Evolutionary conservation across 2,888 invertebrate species (phyloP), one percentile per base, ranked within the genome.

Genomic region (Drepana falcataria): DNA sequence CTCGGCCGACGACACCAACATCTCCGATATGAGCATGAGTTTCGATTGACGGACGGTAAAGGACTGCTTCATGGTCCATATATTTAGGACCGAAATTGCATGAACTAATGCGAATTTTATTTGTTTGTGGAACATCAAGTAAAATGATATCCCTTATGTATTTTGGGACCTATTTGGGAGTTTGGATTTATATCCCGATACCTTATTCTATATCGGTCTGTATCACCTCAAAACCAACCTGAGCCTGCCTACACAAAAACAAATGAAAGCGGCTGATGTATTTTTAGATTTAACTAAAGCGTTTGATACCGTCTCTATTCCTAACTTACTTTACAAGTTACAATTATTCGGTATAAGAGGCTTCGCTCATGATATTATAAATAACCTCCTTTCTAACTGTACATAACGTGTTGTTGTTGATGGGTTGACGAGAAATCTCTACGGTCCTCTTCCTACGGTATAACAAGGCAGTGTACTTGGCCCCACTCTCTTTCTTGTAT

Each of bases 1-100:
- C 41, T 47, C 69, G 4, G 53, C 53, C 21, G 79, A 76, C 69
- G 68, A 56, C 55, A 87, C 91, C 66, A 82, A 79, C 73, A 77
- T 68, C 3, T 85, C 87, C 33, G 91, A 91, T 56, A 91, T 91
- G 91, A 91, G 91, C 81, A 91, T 91, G 91, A 91, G 91, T 66
- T 91, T 91, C 74, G 91, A 91, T 70, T 89, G 77, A 81, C 53
- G 35, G 4, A 7, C 9, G 3, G 37, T 2, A 2, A 47, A 0
- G 37, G 9, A 6, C n/a, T 3, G 35, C 41, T 33, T 33, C 34
- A 4, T 40, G n/a, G 35, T 7, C 0, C 33, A n/a, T n/a, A n/a
- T n/a, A n/a, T n/a, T n/a, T n/a, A n/a, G n/a, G n/a, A n/a, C n/a
- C n/a, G n/a, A n/a, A n/a, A n/a, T n/a, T n/a, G n/a, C n/a, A n/a